Percentiles rank a stretch among this genome's conserved stretches.
phyloP scores from a whole-genome alignment of 2,888 invertebrate genomes.

The Charanyca ferruginea region DNA sequence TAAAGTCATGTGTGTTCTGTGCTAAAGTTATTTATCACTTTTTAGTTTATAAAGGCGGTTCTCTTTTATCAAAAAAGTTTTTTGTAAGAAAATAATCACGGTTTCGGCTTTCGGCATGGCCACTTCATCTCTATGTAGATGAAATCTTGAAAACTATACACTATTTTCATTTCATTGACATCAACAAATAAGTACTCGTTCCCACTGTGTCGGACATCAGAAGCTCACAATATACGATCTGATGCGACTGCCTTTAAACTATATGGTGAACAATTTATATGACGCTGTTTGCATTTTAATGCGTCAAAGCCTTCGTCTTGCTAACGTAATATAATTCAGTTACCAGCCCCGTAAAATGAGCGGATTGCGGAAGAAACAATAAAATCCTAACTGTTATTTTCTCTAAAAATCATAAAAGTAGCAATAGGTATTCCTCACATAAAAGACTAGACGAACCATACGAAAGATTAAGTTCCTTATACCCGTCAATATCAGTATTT shows the following conservation, averaged over 20 bases:
- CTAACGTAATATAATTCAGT: not conserved
- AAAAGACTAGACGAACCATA: slow-evolving; percentile 5
- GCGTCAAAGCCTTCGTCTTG: not conserved
- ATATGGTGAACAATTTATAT: not conserved
- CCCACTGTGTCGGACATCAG: too few species aligned
- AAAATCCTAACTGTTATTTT: not conserved
- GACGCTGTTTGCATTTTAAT: not conserved
- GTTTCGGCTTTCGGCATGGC: slow-evolving; percentile 20
- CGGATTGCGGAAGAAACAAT: not conserved
- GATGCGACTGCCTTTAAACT: not conserved
- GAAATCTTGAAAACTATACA: not conserved
- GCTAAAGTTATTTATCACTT: too few species aligned
- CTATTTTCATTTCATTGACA: not conserved
- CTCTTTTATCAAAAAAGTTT: too few species aligned
- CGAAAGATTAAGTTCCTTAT: slow-evolving; percentile 9
- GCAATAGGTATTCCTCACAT: not conserved
- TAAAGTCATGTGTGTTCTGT: too few species aligned
- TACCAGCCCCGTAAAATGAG: slow-evolving; percentile 6
- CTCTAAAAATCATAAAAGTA: slow-evolving; percentile 9
- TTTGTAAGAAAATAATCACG: not conserved
- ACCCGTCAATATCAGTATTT: slow-evolving; percentile 3
- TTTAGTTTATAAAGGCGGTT: too few species aligned
- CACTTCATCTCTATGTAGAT: slow-evolving; percentile 1
- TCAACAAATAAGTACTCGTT: not conserved
- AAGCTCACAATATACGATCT: not conserved